Percentiles rank a stretch among this genome's conserved stretches.
Conservation (phyloP, 2,888 invertebrate species). For the Sisyra nigra region DNA sequence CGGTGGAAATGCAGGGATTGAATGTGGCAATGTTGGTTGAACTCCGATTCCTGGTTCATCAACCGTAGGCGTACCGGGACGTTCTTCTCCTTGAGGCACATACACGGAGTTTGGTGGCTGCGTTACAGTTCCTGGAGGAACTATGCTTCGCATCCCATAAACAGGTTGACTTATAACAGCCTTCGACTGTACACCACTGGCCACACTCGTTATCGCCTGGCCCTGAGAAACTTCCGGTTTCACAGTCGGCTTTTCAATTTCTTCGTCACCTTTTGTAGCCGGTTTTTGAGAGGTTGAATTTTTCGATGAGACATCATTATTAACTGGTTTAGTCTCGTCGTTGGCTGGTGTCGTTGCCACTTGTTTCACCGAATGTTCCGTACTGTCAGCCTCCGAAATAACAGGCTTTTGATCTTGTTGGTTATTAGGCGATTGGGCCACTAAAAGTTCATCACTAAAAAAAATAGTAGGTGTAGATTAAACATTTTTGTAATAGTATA, state of each 20-base stretch:
- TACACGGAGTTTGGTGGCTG: background rate
- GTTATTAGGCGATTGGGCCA: too few relatives aligned
- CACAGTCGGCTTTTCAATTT: background rate
- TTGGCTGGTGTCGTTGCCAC: conserved; percentile 2
- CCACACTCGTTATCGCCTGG: background rate
- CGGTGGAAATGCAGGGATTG: conserved; percentile 16
- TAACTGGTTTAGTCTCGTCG: background rate
- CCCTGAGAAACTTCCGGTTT: background rate
- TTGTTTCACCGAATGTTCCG: conserved; percentile 21
- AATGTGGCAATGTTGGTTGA: conserved; percentile 12
- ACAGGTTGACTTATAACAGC: conserved; percentile 1
- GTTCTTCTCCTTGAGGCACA: conserved; percentile 35
- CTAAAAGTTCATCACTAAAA: conserved; percentile 5
- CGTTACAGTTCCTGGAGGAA: background rate
- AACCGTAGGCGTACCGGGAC: conserved; percentile 55
- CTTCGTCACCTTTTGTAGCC: background rate
- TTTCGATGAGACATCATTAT: background rate
- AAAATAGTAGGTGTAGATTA: conserved; percentile 8
- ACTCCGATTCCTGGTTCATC: conserved; percentile 32
- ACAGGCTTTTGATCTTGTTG: conserved; percentile 21
- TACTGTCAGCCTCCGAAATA: conserved; percentile 28
- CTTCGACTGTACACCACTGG: conserved; percentile 3
- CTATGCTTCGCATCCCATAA: background rate
- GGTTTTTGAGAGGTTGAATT: background rate
- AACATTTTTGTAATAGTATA: conserved; percentile 5